These are phyloP conservation scores for Erethizon dorsatum DNA, from an alignment of 2,797 vertebrate species.

Conservation along the genomic window DNA sequence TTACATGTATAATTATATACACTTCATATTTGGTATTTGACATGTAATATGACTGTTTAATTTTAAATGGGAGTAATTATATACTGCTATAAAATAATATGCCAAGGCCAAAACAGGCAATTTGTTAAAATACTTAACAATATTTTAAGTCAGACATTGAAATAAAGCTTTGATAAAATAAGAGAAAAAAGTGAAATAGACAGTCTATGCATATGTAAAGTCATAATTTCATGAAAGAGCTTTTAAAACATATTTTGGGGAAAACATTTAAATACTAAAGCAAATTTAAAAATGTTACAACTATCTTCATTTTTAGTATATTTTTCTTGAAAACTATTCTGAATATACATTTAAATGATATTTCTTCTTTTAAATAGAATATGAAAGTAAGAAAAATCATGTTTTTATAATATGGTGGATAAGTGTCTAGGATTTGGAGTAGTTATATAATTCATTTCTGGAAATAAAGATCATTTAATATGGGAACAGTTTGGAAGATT, in stretches of 20 bases:
- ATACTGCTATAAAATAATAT: not conserved
- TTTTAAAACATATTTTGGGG: constrained; percentile 12
- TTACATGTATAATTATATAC: not conserved
- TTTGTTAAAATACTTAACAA: not conserved
- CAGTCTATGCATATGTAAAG: not conserved
- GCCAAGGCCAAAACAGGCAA: not conserved
- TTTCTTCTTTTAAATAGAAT: not conserved
- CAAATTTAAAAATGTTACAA: not conserved
- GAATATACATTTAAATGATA: constrained; percentile 17
- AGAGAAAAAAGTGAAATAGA: constrained; percentile 35
- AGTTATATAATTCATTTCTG: constrained; percentile 11
- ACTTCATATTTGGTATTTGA: not conserved
- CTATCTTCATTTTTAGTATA: not conserved
- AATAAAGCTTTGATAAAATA: constrained; percentile 11
- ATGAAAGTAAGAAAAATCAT: not conserved
- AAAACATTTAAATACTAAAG: constrained; percentile 58
- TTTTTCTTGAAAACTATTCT: constrained; percentile 6
- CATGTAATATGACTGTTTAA: not conserved
- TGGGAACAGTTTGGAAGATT: constrained; percentile 9
- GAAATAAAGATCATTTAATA: constrained; percentile 40
- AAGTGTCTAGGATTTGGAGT: not conserved
- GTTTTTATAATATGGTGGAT: not conserved
- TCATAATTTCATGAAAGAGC: constrained; percentile 4
- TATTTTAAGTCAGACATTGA: not conserved
- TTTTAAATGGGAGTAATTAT: not conserved